Conservation (phyloP, 2,797 vertebrate species). For the Aplochiton taeniatus region DNA sequence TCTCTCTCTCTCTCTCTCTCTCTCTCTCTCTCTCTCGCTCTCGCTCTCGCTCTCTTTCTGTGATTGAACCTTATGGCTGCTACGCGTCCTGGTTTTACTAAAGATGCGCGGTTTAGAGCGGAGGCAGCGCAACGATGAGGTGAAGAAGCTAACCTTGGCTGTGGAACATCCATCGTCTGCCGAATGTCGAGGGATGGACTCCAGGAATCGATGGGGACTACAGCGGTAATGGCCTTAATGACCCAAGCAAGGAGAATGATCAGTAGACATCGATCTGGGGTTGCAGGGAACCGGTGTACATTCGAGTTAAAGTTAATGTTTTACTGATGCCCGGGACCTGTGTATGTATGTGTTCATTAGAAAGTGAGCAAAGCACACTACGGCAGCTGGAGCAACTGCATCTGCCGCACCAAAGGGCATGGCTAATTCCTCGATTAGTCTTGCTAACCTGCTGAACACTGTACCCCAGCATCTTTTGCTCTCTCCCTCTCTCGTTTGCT, state of each 20-base stretch:
- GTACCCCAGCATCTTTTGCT: too few relatives aligned
- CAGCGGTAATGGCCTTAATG: constrained; percentile 54
- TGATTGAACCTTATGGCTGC: background rate
- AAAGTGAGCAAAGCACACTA: constrained; percentile 19
- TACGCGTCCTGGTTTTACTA: background rate
- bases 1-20: background rate
- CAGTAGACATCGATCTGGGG: constrained; percentile 45
- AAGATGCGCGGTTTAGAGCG: constrained; percentile 1
- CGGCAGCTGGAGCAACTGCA: constrained; percentile 24
- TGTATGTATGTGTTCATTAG: constrained; percentile 23
- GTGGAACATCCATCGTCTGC: constrained; percentile 22
- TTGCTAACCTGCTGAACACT: too few relatives aligned
- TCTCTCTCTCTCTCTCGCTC: background rate
- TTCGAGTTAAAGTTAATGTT: constrained; percentile 49
- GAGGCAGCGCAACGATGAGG: too few relatives aligned
- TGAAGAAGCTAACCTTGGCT: constrained; percentile 30
- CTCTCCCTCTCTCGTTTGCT: too few relatives aligned
- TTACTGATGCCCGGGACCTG: constrained; percentile 28
- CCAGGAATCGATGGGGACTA: constrained; percentile 48
- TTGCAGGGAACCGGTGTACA: constrained; percentile 14
- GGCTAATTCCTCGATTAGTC: too few relatives aligned
- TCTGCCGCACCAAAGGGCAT: background rate
- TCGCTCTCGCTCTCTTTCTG: background rate
- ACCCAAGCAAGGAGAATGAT: constrained; percentile 41
- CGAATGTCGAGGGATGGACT: constrained; percentile 29